Base-by-base conservation (phyloP, 2,888 invertebrate genomes). In the Tridacna gigas region DNA sequence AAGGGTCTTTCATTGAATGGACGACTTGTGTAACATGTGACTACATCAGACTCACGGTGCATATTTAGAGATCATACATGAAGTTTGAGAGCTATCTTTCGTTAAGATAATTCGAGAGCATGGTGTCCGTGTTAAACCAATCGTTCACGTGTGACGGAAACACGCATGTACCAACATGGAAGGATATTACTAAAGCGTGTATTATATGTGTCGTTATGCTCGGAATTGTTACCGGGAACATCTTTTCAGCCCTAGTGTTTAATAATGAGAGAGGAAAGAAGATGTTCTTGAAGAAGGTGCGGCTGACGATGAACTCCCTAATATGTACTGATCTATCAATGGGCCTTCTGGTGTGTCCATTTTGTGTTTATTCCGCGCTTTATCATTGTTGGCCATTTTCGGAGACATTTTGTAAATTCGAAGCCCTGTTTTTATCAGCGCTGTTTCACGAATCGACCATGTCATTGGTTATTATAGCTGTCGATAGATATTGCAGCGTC, bases 371-470 rank as follows among this genome's bases (percentile, higher is more conserved):
- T 28, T 83, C 89, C 18, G 88, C 88, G 0, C 74, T 89, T 3
- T 83, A 84, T 45, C 83, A 80, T 13, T 89, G 89, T 74, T 89
- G 89, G 89, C 89, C 89, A 0, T 87, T 86, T 61, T 88, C 88
- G n/a, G 82, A 87, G 56, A 74, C 77, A 11, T 77, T 89, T 48
- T 89, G 89, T 77, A 87, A 86, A 74, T 15, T 88, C 18, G 88
- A 89, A 77, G 89, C 88, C 5, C 66, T 89, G 28, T 66, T 87
- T 15, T 83, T 88, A 56, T 89, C 89, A n/a, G 86, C 86, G 18
- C 69, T 89, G 56, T 89, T 89, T 69, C 89, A 89, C 26, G 89
- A 89, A 71, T 89, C 89, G 0, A 89, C 89, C 4, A 73, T 89
- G 63, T 87, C 86, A n/a, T 77, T 89, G 82, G 86, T 86, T 3